Base-by-base conservation (phyloP, 92 coral and sea anemone species). In the Phenganax marumi region DNA sequence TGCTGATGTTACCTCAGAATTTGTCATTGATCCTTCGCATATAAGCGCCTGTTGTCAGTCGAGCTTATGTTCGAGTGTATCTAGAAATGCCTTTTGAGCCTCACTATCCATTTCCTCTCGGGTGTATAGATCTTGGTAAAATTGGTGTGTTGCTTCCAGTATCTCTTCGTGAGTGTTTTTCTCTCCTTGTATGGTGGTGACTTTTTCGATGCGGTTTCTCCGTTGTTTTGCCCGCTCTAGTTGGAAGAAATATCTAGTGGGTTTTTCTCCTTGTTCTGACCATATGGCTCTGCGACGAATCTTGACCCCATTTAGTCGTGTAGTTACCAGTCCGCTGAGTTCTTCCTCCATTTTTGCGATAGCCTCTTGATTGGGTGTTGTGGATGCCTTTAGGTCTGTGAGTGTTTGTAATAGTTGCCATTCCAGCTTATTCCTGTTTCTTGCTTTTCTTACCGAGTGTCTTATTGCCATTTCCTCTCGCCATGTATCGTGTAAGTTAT, bases 401-500 rank as follows among this genome's bases (percentile, higher is more conserved):
- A 54, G 60, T 54, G 60, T 10, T 54, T 54, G 60, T 10, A 54
- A 10, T 10, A 54, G 60, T 54, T 54, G 5, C 18, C 63, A 12
- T 3, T 56, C 18, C 63, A 21, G 8, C 5, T 56, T 56, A 21
- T 10, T 17, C 18, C 5, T 56, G n/a, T 3, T 17, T 56, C 18
- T 17, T 21, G 63, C 5, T 21, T 56, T 16, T 56, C 3, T 54
- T 17, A 54, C 10, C 60, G 12, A 56, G 63, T 56, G 63, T 56
- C 9, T 3, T 4, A 56, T 56, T 17, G 63, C 63, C 4, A 56
- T 56, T 0, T 2, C 13, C 13, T 12, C 46, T 10, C 87, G 78
- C 90, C 87, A 87, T 3, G 69, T 23, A n/a, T 82, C 84, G 7
- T 0, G 6, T 0, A 87, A 18, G 3, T 68, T 16, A 12, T 12